Evolutionary conservation across 2,888 invertebrate genomes (phyloP), one percentile per base, ranked within the genome.

Genomic region (Electrophaes corylata): DNA sequence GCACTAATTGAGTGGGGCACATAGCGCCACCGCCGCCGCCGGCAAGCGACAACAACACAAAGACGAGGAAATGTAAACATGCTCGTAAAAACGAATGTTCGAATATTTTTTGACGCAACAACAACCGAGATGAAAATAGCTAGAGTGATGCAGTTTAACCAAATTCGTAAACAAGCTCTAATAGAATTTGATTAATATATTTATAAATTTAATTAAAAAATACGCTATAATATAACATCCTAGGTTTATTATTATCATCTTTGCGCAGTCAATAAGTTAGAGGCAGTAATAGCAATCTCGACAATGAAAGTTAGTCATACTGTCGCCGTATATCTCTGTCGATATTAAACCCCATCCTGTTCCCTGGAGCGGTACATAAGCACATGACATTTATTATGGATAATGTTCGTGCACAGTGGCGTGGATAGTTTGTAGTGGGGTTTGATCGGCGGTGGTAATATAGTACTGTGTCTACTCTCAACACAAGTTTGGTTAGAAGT

Each of bases 371-470:
- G 61, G 64, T 63, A 64, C 64, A 62, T 62, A 54, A 63, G 62
- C 60, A 63, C 56, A 62, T 65, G 65, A 66, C 64, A 66, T 72
- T 72, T 66, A 65, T 67, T 65, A 67, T 63, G 65, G 68, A 67
- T 71, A 70, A 75, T 70, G 66, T 67, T 66, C 64, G 66, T 63
- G 62, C 67, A 68, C 76, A 71, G 73, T 68, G 62, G 71, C 67
- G 70, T 72, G 73, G 72, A 77, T 75, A 73, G 78, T 75, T 76
- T 75, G 75, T 74, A 75, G 78, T 73, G 71, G 72, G 75, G 73
- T 78, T 76, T 78, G 81, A 84, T 83, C 73, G 76, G 67, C 62
- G 71, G 76, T 10, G 26, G 10, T 70, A 69, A 82, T 84, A 81
- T 76, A 10, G 81, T 49, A 20, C 37, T 37, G 20, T 20, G 33